Evolutionary conservation across 1,140 invertebrate species (phyloP).

Genomic region (Linepithema humile): DNA sequence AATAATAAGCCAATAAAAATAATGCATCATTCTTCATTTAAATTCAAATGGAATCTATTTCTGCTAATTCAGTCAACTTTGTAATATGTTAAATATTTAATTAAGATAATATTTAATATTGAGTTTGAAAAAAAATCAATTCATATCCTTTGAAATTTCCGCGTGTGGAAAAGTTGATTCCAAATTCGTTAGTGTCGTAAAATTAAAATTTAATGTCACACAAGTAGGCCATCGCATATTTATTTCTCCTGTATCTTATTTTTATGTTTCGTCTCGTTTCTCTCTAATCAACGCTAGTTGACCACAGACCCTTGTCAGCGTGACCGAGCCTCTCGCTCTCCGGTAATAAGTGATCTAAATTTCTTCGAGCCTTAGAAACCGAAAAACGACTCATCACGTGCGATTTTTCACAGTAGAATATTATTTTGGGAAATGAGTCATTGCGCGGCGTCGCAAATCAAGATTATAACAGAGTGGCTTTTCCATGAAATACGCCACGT

Average conservation of each 20-base stretch:
- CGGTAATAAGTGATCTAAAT: too few species aligned
- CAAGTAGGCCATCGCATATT: slow-evolving; percentile 11
- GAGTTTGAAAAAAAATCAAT: neutral
- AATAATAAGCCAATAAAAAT: slow-evolving; percentile 39
- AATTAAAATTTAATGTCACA: slow-evolving; percentile 1
- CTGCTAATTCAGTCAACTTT: slow-evolving; percentile 1
- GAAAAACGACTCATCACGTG: neutral
- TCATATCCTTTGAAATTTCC: neutral
- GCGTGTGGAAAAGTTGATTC: neutral
- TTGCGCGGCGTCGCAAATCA: slow-evolving; percentile 53
- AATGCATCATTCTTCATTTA: slow-evolving; percentile 4
- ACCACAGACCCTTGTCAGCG: neutral
- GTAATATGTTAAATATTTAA: neutral
- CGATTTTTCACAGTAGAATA: neutral
- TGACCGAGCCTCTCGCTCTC: neutral
- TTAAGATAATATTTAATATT: slow-evolving; percentile 19
- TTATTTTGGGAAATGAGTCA: slow-evolving; percentile 60
- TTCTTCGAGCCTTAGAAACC: neutral
- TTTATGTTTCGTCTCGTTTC: neutral
- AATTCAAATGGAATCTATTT: slow-evolving; percentile 38
- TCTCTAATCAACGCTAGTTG: slow-evolving; percentile 38
- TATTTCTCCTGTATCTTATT: slow-evolving; percentile 32
- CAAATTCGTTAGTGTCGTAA: neutral
- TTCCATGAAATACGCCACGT: slow-evolving; percentile 64
- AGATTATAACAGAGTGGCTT: slow-evolving; percentile 63